Base-by-base conservation (phyloP, 1,140 invertebrate species). In the Drosophila athabasca region DNA sequence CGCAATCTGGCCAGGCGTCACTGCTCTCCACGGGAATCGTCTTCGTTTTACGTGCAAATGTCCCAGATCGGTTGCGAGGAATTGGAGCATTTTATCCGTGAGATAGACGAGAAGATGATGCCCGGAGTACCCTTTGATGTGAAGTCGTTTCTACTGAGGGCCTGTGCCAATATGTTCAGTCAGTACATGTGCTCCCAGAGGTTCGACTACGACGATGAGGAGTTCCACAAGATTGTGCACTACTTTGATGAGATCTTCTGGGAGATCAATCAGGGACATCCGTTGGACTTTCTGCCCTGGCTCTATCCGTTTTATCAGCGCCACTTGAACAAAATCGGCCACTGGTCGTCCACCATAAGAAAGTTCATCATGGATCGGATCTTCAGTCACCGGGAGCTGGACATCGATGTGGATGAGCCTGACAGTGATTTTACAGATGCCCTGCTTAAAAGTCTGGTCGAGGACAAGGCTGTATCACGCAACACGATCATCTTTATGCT, bases 211-310 rank as follows among this genome's bases (percentile, higher is more conserved):
- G 92, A 94, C 5, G 94, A 98, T 73, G 1, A 64, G 0, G 93
- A 93, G 1, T 97, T 97, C 90, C 84, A 91, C 7, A 92, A 94
- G 43, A 94, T 96, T 57, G 94, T 97, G 0, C 79, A 93, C 17
- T 94, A 94, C 73, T 98, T 97, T 75, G 97, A 98, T 79, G 94
- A 95, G 58, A 96, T 98, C 3, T 98, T 98, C 91, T 96, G 95
- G 93, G 97, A 98, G 83, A 96, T 98, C 41, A 97, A 98, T 87
- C 95, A 97, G 88, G 97, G 97, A 0, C 97, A 97, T 82, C 95
- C 96, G 0, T 94, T 97, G 0, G 97, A 98, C 76, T 97, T 98
- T 83, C 91, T 98, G 13, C 97, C 97, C 0, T 96, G 95, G 93
- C 78, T 98, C 0, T 92, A 94, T 57, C 96, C 96, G 0, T 93